phyloP scores from a whole-genome alignment of 2,888 invertebrate genomes.

The Ormyrus rosae region DNA sequence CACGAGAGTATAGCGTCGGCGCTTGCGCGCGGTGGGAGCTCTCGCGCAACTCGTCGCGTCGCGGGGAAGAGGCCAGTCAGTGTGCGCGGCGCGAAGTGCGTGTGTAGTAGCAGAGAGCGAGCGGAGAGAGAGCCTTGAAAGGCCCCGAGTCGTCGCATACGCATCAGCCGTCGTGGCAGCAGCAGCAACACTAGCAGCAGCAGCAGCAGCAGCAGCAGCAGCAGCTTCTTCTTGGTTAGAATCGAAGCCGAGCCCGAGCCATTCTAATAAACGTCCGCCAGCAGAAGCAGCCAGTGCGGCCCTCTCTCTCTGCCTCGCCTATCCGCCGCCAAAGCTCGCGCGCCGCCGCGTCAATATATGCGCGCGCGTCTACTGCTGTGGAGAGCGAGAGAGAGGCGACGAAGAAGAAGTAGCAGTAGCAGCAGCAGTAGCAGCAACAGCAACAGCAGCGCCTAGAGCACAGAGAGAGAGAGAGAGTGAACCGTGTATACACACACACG shows the following conservation, averaged over 20 bases:
- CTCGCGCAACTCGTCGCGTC: neutral
- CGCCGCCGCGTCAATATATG: slow-evolving; percentile 20
- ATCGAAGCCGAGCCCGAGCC: too few relatives aligned
- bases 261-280: too few relatives aligned
- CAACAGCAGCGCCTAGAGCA: slow-evolving; percentile 30
- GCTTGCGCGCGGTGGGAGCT: neutral
- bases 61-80: neutral
- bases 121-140: neutral
- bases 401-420: slow-evolving; percentile 1
- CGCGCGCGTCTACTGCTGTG: slow-evolving; percentile 12
- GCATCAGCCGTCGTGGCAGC: too few relatives aligned
- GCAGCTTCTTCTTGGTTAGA: too few relatives aligned
- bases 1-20: neutral
- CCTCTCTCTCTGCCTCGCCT: too few relatives aligned
- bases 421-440: slow-evolving; percentile 13
- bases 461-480: too few relatives aligned
- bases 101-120: neutral
- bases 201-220: too few relatives aligned
- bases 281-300: too few relatives aligned
- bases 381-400: neutral
- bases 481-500: too few relatives aligned
- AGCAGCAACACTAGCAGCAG: too few relatives aligned
- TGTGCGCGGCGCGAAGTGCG: slow-evolving; percentile 2
- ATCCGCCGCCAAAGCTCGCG: neutral
- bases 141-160: too few relatives aligned